phyloP scores from a whole-genome alignment of 1,140 invertebrate genomes.

The Grapholita molesta region DNA sequence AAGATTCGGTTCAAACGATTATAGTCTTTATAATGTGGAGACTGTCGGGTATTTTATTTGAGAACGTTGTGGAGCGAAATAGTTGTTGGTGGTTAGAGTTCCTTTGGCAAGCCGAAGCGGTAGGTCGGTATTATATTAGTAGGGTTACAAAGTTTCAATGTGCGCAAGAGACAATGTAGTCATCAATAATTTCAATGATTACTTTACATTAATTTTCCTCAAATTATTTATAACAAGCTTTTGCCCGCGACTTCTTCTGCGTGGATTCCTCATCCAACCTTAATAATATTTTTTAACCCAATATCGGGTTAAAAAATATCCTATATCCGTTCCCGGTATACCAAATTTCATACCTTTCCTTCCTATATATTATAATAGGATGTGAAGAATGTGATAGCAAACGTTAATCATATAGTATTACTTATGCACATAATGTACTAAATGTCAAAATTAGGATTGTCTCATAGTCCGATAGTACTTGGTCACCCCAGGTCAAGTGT shows the following conservation, averaged over 20 bases:
- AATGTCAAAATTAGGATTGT: neutral
- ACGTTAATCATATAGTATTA: neutral
- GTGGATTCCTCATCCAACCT: no score
- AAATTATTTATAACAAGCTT: no score
- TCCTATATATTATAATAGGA: no score
- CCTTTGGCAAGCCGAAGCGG: constrained; percentile 7
- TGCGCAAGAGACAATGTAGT: neutral
- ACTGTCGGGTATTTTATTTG: neutral
- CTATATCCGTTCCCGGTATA: no score
- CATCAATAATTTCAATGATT: no score
- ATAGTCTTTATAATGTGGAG: neutral
- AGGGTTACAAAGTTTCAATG: neutral
- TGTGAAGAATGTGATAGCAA: neutral
- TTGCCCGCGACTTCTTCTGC: neutral
- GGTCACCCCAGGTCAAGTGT: constrained; percentile 36
- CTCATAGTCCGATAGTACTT: neutral
- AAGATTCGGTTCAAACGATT: neutral
- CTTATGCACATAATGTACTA: neutral
- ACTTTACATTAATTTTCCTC: no score
- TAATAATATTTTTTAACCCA: no score
- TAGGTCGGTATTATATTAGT: neutral
- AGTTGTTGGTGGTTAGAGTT: neutral
- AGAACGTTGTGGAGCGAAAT: neutral
- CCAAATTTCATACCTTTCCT: no score
- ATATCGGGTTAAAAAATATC: no score